These are phyloP conservation scores for Orthonevra nobilis DNA, from an alignment of 2,888 invertebrate genomes.

Conservation along the genomic window DNA sequence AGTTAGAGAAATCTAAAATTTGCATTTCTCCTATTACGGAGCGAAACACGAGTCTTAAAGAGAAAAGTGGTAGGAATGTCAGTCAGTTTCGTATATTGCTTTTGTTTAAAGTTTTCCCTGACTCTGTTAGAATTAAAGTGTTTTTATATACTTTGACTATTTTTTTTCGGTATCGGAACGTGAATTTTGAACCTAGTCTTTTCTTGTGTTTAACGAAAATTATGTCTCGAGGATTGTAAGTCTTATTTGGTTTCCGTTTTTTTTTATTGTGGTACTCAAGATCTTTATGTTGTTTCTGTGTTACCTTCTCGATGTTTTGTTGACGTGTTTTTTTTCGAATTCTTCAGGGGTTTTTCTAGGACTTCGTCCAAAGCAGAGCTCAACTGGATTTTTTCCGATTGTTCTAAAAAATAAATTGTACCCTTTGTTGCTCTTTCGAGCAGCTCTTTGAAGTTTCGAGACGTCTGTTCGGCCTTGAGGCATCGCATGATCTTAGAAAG, in stretches of 20 bases:
- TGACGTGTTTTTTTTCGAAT: background rate
- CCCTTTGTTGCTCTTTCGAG: no score
- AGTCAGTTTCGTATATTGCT: conserved; percentile 3
- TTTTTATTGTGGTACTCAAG: no score
- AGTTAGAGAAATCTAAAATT: no score
- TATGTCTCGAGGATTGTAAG: no score
- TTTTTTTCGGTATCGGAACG: conserved; percentile 6
- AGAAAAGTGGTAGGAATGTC: background rate
- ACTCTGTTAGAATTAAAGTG: background rate
- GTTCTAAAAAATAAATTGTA: no score
- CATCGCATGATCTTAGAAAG: background rate
- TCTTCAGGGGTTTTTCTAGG: no score
- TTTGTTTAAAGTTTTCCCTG: background rate
- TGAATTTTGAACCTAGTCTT: conserved; percentile 5
- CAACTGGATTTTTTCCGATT: no score
- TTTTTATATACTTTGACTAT: conserved; percentile 9
- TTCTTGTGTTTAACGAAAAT: conserved; percentile 20
- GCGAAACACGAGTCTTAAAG: background rate
- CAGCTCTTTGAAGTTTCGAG: background rate
- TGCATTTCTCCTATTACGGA: background rate
- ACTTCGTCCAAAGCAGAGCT: no score
- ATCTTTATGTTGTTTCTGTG: conserved; percentile 11
- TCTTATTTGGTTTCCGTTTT: no score
- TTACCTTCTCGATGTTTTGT: conserved; percentile 3
- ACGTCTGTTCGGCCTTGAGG: background rate